Conservation (phyloP, 2,797 vertebrate species). For the Synaphobranchus kaupii region DNA sequence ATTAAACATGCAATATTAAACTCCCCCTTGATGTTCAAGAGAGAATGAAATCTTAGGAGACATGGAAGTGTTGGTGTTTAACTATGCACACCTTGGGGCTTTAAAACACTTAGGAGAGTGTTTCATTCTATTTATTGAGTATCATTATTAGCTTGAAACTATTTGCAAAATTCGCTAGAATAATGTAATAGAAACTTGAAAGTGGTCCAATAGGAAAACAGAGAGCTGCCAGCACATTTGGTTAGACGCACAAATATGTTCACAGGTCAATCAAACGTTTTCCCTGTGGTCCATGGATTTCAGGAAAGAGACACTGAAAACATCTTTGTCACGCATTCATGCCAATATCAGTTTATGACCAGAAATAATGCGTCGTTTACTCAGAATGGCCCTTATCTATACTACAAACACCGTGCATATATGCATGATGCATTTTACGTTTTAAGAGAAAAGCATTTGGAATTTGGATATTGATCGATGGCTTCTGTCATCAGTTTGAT, state of each 20-base stretch:
- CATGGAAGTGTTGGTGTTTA: neutral
- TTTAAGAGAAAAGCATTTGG: neutral
- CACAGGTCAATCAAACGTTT: neutral
- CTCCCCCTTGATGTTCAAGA: neutral
- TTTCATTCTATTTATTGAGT: neutral
- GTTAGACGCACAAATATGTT: neutral
- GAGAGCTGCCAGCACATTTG: neutral
- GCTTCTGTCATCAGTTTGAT: neutral
- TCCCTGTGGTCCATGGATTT: neutral
- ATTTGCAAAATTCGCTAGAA: neutral
- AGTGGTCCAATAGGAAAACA: neutral
- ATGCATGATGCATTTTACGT: neutral
- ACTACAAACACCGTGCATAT: neutral
- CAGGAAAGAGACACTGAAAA: neutral
- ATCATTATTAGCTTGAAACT: constrained; percentile 1
- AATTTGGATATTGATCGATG: neutral
- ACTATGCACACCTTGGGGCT: neutral
- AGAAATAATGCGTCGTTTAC: neutral
- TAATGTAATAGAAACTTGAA: constrained; percentile 3
- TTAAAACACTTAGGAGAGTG: neutral
- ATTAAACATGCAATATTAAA: neutral
- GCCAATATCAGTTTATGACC: neutral
- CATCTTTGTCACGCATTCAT: neutral
- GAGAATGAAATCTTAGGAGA: neutral
- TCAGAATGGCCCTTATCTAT: neutral